These are phyloP conservation scores for Xenus cinereus DNA, from an alignment of 2,113 vertebrate species.

Conservation along the genomic window DNA sequence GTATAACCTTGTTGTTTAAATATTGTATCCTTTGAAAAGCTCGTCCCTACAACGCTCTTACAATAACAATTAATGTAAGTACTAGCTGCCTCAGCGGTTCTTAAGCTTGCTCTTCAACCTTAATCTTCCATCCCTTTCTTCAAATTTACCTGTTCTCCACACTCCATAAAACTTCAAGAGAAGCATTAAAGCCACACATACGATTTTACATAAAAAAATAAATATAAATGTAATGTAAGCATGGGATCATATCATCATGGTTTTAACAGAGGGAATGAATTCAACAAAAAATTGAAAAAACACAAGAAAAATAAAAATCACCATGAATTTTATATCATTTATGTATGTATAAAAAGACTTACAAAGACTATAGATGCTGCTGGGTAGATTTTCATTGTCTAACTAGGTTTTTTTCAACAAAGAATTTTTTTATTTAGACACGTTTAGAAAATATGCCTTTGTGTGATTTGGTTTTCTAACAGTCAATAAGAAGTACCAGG, in stretches of 20 bases:
- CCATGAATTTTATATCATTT: neutral
- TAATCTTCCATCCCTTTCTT: neutral
- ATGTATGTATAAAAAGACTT: neutral
- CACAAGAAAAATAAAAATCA: neutral
- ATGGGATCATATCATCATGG: accelerated
- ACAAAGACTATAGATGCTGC: neutral
- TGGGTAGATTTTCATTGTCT: neutral
- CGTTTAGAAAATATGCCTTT: neutral
- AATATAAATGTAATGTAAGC: neutral
- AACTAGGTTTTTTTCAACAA: neutral
- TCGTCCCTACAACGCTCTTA: neutral
- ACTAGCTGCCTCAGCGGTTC: neutral
- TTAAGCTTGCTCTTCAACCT: neutral
- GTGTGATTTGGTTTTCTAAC: neutral
- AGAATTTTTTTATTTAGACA: neutral
- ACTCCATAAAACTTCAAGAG: neutral
- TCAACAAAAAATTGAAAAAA: neutral
- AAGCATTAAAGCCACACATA: neutral
- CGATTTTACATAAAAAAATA: neutral
- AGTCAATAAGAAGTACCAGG: neutral
- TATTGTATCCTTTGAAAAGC: neutral
- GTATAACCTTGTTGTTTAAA: neutral
- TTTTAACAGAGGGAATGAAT: neutral
- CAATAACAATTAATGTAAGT: neutral
- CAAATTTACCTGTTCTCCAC: neutral